These are phyloP conservation scores for Diplolepis rosae DNA, from an alignment of 2,888 invertebrate species.

Conservation along the genomic window DNA sequence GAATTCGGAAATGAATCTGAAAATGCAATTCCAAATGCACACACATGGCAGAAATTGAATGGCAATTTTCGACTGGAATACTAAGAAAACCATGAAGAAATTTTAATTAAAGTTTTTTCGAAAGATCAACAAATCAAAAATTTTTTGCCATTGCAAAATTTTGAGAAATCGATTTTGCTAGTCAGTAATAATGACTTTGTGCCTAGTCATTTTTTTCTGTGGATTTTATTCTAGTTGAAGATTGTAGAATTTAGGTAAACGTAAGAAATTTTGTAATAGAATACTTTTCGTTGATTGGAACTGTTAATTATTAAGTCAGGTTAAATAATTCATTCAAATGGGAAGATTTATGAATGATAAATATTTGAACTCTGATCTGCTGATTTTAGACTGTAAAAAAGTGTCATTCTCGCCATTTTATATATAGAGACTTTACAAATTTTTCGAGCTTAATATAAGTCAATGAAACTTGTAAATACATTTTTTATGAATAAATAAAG, in stretches of 20 bases:
- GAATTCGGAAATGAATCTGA: neutral
- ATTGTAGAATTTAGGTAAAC: too few relatives aligned
- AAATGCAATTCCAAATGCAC: neutral
- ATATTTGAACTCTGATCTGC: too few relatives aligned
- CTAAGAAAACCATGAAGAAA: too few relatives aligned
- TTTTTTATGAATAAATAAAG: neutral
- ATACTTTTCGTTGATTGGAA: too few relatives aligned
- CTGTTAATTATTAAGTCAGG: too few relatives aligned
- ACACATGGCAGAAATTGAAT: neutral
- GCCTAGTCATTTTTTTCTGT: neutral
- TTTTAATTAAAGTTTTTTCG: neutral
- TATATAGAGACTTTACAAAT: neutral
- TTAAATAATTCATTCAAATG: too few relatives aligned
- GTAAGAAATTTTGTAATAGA: too few relatives aligned
- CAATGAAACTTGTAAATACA: neutral
- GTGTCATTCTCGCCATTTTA: neutral
- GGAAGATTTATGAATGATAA: too few relatives aligned
- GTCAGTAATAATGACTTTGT: neutral
- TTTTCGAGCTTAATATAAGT: neutral
- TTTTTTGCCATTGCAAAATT: neutral
- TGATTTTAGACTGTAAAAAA: too few relatives aligned
- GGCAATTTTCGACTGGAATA: neutral
- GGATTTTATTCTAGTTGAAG: too few relatives aligned
- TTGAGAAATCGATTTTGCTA: neutral
- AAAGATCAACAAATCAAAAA: neutral